Conservation (phyloP, 2,797 vertebrate species). For the Euphonia xanthogaster region DNA sequence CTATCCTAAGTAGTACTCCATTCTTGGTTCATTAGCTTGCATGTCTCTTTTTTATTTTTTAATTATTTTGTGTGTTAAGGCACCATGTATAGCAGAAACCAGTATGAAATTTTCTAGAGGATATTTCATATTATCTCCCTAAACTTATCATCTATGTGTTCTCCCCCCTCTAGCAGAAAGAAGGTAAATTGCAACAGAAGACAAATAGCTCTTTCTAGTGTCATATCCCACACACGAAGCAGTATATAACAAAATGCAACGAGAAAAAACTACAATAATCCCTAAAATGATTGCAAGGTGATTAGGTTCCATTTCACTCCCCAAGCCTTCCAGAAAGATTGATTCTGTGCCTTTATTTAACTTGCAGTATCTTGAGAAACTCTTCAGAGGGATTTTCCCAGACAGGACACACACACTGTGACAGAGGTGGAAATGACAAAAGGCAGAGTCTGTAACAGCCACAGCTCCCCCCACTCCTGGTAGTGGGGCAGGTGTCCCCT, state of each 20-base stretch:
- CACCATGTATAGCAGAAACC: not conserved
- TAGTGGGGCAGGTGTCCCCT: fast-evolving
- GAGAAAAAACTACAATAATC: not conserved
- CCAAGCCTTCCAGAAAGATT: not conserved
- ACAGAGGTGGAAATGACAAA: not conserved
- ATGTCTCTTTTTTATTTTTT: not conserved
- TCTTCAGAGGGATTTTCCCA: not conserved
- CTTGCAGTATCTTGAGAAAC: not conserved
- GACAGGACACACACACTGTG: not conserved
- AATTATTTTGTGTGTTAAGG: not conserved
- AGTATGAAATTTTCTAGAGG: not conserved
- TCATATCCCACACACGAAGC: not conserved
- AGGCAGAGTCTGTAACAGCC: not conserved
- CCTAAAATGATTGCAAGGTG: not conserved
- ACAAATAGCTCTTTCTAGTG: not conserved
- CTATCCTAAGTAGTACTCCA: not conserved
- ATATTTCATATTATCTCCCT: not conserved
- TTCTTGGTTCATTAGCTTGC: not conserved
- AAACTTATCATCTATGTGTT: not conserved
- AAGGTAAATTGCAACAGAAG: not conserved
- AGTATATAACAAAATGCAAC: not conserved
- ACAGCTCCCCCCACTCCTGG: not conserved
- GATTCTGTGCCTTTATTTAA: not conserved
- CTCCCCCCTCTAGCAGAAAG: not conserved
- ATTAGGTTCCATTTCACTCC: not conserved